These are phyloP conservation scores for Botia almorhae DNA, from an alignment of 2,797 vertebrate species.

Conservation along the genomic window DNA sequence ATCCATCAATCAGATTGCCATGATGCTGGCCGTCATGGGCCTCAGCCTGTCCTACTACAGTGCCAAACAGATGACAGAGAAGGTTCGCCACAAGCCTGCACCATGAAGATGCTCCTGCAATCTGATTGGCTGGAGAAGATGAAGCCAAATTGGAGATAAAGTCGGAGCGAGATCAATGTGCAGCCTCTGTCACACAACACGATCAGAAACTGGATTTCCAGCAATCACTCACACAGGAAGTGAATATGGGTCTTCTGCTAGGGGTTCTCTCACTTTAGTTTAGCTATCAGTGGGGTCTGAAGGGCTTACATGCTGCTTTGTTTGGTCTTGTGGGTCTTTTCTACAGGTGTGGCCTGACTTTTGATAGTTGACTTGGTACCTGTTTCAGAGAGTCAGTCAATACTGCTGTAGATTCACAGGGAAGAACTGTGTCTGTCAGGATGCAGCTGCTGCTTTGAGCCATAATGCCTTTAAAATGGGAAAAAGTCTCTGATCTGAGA, in stretches of 20 bases:
- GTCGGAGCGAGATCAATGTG: slow-evolving; percentile 40
- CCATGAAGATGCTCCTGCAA: slow-evolving; percentile 63
- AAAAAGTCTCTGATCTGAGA: slow-evolving; percentile 51
- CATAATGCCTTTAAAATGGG: slow-evolving; percentile 50
- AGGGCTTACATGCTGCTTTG: background rate
- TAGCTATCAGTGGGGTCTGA: slow-evolving; percentile 39
- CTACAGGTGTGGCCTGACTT: slow-evolving; percentile 50
- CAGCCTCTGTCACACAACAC: slow-evolving; percentile 61
- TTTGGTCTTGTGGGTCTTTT: slow-evolving; percentile 10
- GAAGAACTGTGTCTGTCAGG: background rate
- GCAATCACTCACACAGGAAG: slow-evolving; percentile 38
- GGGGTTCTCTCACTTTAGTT: slow-evolving; percentile 57
- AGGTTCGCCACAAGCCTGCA: slow-evolving; percentile 65
- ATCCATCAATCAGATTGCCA: slow-evolving; percentile 84
- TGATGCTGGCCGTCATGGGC: slow-evolving; percentile 90
- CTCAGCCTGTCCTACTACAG: slow-evolving; percentile 92
- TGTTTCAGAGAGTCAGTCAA: slow-evolving; percentile 51
- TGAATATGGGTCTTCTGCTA: slow-evolving; percentile 47
- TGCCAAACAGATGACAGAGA: slow-evolving; percentile 85
- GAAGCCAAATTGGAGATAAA: slow-evolving; percentile 32
- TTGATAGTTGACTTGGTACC: slow-evolving; percentile 62
- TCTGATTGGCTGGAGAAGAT: slow-evolving; percentile 11
- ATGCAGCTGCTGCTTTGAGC: slow-evolving; percentile 19
- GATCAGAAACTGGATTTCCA: slow-evolving; percentile 59
- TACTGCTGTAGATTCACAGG: slow-evolving; percentile 54